Conservation (phyloP, 2,888 invertebrate genomes). For the Nemoura dubitans region DNA sequence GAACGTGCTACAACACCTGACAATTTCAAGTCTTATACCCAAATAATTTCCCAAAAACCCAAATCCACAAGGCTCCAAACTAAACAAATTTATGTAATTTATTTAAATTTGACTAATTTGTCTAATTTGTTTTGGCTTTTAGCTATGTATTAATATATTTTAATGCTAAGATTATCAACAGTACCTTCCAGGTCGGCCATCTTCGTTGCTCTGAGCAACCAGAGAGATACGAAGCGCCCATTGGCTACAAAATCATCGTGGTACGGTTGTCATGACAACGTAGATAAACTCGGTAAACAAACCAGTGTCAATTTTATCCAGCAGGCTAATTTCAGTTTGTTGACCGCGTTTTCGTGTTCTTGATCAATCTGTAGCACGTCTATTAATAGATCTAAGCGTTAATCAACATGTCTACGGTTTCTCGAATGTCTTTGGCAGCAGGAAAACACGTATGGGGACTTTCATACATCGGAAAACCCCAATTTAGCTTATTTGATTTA, state of each 20-base stretch:
- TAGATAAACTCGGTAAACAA: conserved; percentile 27
- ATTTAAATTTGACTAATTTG: neutral
- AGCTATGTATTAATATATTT: neutral
- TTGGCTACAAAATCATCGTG: conserved; percentile 43
- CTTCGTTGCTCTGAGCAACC: conserved; percentile 51
- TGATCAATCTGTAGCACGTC: neutral
- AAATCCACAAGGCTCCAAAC: neutral
- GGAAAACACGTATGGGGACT: conserved; percentile 50
- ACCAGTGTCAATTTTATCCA: conserved; percentile 4
- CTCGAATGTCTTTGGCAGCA: conserved; percentile 49
- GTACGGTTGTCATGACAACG: conserved; percentile 45
- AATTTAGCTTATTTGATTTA: neutral
- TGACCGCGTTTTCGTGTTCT: neutral
- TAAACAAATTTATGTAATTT: neutral
- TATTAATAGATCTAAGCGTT: conserved; percentile 34
- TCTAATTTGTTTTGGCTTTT: neutral
- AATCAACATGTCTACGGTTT: conserved; percentile 35
- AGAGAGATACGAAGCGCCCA: conserved; percentile 33
- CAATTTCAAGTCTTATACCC: neutral
- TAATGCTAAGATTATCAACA: conserved; percentile 29
- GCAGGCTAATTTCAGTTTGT: conserved; percentile 4
- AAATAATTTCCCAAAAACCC: neutral
- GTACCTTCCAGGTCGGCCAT: conserved; percentile 51
- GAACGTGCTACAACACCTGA: conserved; percentile 36
- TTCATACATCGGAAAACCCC: neutral